These are phyloP conservation scores for Natrix natrix DNA, from an alignment of 2,797 vertebrate genomes.

Conservation along the genomic window DNA sequence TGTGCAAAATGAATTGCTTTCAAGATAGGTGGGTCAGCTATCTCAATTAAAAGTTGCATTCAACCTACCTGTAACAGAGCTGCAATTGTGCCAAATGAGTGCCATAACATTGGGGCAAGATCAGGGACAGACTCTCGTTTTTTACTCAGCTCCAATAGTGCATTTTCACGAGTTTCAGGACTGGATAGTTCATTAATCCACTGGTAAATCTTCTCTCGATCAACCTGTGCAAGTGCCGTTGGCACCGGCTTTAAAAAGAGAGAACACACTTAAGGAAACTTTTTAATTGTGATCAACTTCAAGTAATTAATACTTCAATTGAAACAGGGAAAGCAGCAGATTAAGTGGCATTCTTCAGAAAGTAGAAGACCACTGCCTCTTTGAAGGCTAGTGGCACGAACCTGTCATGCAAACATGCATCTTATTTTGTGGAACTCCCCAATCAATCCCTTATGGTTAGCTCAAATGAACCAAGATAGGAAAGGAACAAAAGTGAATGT, in stretches of 20 bases:
- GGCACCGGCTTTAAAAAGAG: constrained; percentile 84
- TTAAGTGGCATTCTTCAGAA: neutral
- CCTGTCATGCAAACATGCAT: neutral
- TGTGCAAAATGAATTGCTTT: neutral
- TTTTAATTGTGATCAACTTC: neutral
- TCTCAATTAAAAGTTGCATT: neutral
- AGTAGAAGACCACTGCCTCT: neutral
- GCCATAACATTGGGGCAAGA: constrained; percentile 97
- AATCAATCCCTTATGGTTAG: neutral
- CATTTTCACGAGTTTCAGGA: constrained; percentile 95
- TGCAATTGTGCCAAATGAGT: constrained; percentile 96
- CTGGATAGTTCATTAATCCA: constrained; percentile 99
- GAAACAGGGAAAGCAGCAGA: neutral
- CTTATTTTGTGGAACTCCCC: neutral
- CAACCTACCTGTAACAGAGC: constrained; percentile 90
- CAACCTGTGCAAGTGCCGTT: constrained; percentile 92
- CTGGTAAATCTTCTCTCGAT: constrained; percentile 97
- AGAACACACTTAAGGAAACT: constrained; percentile 32
- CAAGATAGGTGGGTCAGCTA: neutral
- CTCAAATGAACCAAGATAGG: neutral
- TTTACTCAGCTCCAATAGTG: constrained; percentile 95
- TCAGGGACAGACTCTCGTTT: constrained; percentile 96
- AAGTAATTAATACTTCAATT: neutral
- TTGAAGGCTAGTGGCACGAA: neutral
- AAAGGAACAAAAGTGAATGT: neutral